Conservation (phyloP, 2,113 vertebrate species). For the Felis catus region F.catus_Fca126_mat1.0 CM031419.1:10513001-10513500, state of each 20-base stretch:
- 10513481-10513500: accelerated
- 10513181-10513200: too few species aligned
- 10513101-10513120: neutral
- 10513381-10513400: neutral
- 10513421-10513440: neutral
- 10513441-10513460: neutral
- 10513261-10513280: too few species aligned
- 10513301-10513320: too few species aligned
- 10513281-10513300: too few species aligned
- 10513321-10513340: too few species aligned
- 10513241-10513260: too few species aligned
- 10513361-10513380: too few species aligned
- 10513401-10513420: neutral
- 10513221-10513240: too few species aligned
- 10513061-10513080: neutral
- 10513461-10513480: too few species aligned
- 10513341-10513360: too few species aligned
- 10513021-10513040: neutral
- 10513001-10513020: neutral
- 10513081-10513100: neutral
- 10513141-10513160: neutral
- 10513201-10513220: too few species aligned
- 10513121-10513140: neutral
- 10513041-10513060: neutral
- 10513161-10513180: too few species aligned